Conservation (phyloP, 2,797 vertebrate species). For the Hypotaenidia okinawae region DNA sequence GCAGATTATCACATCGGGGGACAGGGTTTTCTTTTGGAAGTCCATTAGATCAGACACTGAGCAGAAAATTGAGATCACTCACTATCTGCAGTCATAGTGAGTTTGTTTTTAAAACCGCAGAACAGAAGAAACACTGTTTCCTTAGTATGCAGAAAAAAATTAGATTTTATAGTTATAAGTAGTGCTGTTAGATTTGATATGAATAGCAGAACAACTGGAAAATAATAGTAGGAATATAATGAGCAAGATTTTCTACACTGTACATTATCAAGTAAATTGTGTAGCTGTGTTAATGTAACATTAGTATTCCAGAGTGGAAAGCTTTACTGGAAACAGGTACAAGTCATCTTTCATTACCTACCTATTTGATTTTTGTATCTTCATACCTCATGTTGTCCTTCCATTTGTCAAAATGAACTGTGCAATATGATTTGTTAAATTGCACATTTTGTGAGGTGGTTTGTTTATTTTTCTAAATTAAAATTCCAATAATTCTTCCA, state of each 20-base stretch:
- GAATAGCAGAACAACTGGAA: not conserved
- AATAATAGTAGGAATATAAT: not conserved
- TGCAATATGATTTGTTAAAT: not conserved
- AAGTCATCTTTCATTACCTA: not conserved
- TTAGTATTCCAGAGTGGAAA: not conserved
- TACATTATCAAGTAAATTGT: not conserved
- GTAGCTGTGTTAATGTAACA: not conserved
- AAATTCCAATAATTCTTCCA: not conserved
- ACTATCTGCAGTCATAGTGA: not conserved
- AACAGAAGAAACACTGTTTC: not conserved
- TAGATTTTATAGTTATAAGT: not conserved
- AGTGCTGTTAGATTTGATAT: not conserved
- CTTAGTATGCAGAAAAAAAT: not conserved
- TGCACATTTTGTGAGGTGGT: not conserved
- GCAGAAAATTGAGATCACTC: not conserved
- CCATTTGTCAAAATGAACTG: not conserved
- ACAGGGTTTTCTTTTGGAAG: not conserved
- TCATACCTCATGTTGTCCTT: not conserved
- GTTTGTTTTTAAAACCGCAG: not conserved
- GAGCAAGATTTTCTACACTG: not conserved
- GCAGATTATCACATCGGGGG: not conserved
- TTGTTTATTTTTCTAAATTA: rapidly evolving
- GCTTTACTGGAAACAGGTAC: not conserved
- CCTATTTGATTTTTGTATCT: not conserved
- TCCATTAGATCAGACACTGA: not conserved